Evolutionary conservation across 2,888 invertebrate genomes (phyloP), one percentile per base, ranked within the genome.

Genomic region (Thymelicus sylvestris): DNA sequence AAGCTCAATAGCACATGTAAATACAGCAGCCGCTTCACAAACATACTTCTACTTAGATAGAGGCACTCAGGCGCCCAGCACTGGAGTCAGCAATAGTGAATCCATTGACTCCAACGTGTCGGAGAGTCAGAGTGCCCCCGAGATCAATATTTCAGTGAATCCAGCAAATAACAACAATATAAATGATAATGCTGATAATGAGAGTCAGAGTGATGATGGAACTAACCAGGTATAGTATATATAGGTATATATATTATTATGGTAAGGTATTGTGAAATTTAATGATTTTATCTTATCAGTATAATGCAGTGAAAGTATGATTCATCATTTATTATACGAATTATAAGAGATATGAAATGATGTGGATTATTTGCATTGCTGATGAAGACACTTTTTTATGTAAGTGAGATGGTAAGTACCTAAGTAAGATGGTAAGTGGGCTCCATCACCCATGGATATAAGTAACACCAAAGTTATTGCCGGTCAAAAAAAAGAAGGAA

Each of bases 171-270:
- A 92, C 72, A 93, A 93, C 74, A 92, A 93, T 74, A 90, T 91
- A 67, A 87, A 91, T 83, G 92, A 92, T 72, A 90, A 90, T 80
- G 85, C 83, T 39, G 93, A 93, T 74, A 92, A 90, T 84, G 93
- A 93, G 47, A 92, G 90, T 71, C 90, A 91, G 74, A 93, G 93
- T 83, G 93, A 93, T 71, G 93, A 93, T 82, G 92, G 92, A 8
- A 82, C 86, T 65, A 90, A 90, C 74, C 92, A 92, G 91, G 93
- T n/a, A n/a, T n/a, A n/a, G n/a, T n/a, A n/a, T n/a, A n/a, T n/a
- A n/a, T n/a, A n/a, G n/a, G n/a, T n/a, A n/a, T n/a, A n/a, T n/a
- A n/a, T n/a, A n/a, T n/a, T n/a, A n/a, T n/a, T n/a, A n/a, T n/a
- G n/a, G n/a, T n/a, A n/a, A n/a, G n/a, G n/a, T 93, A 75, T 10